Percentiles rank a stretch among this genome's conserved stretches.
phyloP scores from a whole-genome alignment of 2,797 vertebrate genomes.

The Picus viridis region DNA sequence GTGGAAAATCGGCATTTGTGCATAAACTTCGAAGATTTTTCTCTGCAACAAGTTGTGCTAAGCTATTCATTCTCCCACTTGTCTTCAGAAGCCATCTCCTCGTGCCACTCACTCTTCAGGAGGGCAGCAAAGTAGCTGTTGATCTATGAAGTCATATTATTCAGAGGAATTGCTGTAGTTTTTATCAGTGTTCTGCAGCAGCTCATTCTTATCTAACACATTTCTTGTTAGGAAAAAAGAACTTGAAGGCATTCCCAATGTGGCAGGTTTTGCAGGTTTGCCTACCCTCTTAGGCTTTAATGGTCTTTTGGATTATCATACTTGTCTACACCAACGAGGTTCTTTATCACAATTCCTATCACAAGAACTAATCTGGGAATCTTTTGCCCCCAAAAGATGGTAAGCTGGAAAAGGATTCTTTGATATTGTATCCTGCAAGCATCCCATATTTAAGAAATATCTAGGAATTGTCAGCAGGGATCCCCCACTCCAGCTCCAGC shows the following conservation, averaged over 20 bases:
- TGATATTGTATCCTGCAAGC: not conserved
- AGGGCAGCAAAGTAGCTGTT: constrained; percentile 5
- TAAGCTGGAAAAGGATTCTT: not conserved
- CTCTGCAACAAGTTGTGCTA: constrained; percentile 13
- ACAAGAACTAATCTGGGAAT: not conserved
- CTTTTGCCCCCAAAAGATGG: not conserved
- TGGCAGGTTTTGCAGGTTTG: not conserved
- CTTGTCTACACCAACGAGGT: not conserved
- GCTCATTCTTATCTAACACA: not conserved
- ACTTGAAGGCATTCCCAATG: constrained; percentile 3
- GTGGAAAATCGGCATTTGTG: constrained; percentile 34
- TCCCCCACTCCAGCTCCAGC: not conserved
- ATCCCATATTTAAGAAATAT: not conserved
- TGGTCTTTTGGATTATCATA: not conserved
- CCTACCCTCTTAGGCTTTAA: not conserved
- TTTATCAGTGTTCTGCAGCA: constrained; percentile 34
- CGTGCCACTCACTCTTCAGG: not conserved
- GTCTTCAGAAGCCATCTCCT: constrained; percentile 41
- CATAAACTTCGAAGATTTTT: constrained; percentile 17
- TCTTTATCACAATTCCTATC: not conserved
- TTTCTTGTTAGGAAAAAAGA: not conserved
- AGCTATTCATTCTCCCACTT: not conserved
- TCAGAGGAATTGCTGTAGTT: not conserved
- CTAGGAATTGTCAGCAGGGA: not conserved
- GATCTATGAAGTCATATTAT: constrained; percentile 14